These are phyloP conservation scores for Drosophila navojoa DNA, from an alignment of 1,140 invertebrate species.

Conservation along the genomic window DNA sequence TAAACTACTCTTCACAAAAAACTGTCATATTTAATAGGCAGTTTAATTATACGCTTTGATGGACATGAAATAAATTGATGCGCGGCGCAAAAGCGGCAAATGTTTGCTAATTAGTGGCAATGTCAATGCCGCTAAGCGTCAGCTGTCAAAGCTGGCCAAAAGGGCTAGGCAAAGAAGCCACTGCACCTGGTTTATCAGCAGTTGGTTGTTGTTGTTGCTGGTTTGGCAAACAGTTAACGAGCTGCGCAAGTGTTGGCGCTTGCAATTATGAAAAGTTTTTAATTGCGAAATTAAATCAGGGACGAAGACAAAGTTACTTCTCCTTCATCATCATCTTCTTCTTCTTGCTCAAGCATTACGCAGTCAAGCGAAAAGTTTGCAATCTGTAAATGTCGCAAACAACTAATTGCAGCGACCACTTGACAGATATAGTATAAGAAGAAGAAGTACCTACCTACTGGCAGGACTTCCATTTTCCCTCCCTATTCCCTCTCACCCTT, in stretches of 20 bases:
- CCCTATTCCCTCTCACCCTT: no score
- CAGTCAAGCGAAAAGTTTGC: conserved; percentile 59
- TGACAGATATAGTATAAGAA: neutral
- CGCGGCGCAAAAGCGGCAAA: neutral
- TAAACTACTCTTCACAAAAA: neutral
- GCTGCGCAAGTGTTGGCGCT: conserved; percentile 42
- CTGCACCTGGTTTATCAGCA: neutral
- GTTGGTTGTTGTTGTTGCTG: conserved; percentile 5
- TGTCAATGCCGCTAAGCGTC: conserved; percentile 27
- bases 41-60: conserved; percentile 27
- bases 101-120: conserved; percentile 41
- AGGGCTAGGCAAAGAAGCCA: neutral
- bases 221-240: conserved; percentile 13
- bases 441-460: neutral
- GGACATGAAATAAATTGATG: conserved; percentile 42
- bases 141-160: conserved; percentile 11
- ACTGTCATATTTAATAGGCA: conserved; percentile 10
- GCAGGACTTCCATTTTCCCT: no score
- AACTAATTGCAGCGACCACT: conserved; percentile 62
- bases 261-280: conserved; percentile 75
- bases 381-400: conserved; percentile 66
- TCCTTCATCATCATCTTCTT: neutral
- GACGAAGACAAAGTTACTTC: conserved; percentile 45
- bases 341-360: conserved; percentile 29
- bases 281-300: conserved; percentile 73